These are phyloP conservation scores for Sminthurinus aureus DNA, from an alignment of 2,888 invertebrate genomes.

Conservation along the genomic window DNA sequence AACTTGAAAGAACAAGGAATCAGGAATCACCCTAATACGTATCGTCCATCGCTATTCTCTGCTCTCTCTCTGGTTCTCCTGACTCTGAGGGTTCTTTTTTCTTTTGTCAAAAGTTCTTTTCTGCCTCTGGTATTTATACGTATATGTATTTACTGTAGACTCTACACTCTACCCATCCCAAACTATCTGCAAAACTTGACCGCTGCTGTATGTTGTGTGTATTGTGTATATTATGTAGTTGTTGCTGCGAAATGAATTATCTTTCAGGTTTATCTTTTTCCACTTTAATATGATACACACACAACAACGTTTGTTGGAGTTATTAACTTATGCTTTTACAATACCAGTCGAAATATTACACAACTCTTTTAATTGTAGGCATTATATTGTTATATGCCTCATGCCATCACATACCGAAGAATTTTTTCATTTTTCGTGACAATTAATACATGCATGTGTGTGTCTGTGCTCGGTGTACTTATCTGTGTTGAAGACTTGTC, in stretches of 20 bases:
- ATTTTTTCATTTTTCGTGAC: slow-evolving; percentile 28
- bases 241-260: slow-evolving; percentile 38
- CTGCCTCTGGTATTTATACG: slow-evolving; percentile 19
- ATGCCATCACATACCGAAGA: slow-evolving; percentile 11
- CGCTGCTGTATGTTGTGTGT: not conserved
- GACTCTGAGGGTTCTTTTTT: slow-evolving; percentile 8
- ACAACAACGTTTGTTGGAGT: slow-evolving; percentile 21
- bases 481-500: too few species aligned
- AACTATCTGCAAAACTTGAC: slow-evolving; percentile 42
- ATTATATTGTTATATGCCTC: slow-evolving; percentile 2
- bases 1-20: too few species aligned
- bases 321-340: slow-evolving; percentile 26
- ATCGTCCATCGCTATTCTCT: slow-evolving; percentile 52
- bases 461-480: not conserved
- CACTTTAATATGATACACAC: slow-evolving; percentile 40
- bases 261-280: slow-evolving; percentile 42
- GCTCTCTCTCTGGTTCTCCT: slow-evolving; percentile 42
- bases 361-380: slow-evolving; percentile 12
- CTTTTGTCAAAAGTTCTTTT: not conserved
- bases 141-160: too few species aligned
- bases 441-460: slow-evolving; percentile 12
- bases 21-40: slow-evolving; percentile 19
- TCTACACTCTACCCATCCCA: not conserved
- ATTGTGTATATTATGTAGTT: not conserved
- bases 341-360: slow-evolving; percentile 25